Conservation (phyloP, 2,113 vertebrate genomes). For the Petrocephalus zakoni region DNA sequence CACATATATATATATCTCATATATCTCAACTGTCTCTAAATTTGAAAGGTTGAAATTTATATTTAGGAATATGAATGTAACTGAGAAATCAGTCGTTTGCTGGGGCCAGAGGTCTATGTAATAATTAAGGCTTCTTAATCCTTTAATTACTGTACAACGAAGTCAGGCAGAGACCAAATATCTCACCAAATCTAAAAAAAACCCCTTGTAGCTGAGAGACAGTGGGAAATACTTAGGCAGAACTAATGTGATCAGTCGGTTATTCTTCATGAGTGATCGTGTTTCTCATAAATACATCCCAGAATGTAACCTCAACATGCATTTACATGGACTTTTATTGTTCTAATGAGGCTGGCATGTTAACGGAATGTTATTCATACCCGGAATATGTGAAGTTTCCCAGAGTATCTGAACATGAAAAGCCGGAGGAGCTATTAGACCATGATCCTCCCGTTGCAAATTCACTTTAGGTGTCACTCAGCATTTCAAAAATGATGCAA, state of each 20-base stretch:
- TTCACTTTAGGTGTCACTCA: background rate
- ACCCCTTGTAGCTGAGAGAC: slow-evolving; percentile 22
- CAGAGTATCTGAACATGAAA: background rate
- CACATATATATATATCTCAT: slow-evolving; percentile 23
- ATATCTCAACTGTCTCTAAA: slow-evolving; percentile 48
- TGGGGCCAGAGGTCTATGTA: slow-evolving; percentile 37
- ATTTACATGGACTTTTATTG: background rate
- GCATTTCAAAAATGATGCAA: background rate
- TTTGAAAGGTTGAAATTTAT: slow-evolving; percentile 51
- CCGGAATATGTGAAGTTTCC: background rate
- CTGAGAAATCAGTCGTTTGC: slow-evolving; percentile 39
- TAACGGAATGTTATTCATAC: background rate
- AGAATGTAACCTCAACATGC: background rate
- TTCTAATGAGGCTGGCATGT: background rate
- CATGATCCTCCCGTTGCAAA: background rate
- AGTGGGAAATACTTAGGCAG: slow-evolving; percentile 27
- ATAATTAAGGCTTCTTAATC: slow-evolving; percentile 45
- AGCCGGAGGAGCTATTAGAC: background rate
- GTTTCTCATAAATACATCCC: background rate
- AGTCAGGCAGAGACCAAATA: slow-evolving; percentile 21
- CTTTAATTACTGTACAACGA: slow-evolving; percentile 38
- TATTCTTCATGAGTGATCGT: background rate
- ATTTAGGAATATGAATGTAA: slow-evolving; percentile 48
- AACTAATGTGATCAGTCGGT: background rate
- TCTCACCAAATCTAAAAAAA: background rate